Conservation (phyloP, 2,888 invertebrate species). For the Nudaria mundana region DNA sequence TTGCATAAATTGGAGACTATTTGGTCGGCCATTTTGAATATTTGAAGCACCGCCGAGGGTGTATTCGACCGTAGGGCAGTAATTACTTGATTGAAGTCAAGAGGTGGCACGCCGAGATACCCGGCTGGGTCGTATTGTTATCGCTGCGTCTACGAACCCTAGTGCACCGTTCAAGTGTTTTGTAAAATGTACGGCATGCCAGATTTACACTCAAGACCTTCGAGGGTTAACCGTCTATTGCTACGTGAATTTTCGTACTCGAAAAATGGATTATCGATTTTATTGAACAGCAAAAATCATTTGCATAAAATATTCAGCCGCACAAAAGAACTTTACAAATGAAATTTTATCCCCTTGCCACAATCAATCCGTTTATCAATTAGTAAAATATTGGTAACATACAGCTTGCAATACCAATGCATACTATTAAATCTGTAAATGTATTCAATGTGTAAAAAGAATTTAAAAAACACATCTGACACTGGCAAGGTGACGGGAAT, state of each 20-base stretch:
- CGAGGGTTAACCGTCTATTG: constrained; percentile 68
- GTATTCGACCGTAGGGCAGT: constrained; percentile 76
- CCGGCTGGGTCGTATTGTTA: constrained; percentile 61
- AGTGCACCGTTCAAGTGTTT: constrained; percentile 53
- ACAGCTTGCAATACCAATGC: constrained; percentile 62
- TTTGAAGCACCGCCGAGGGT: constrained; percentile 62
- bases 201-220: constrained; percentile 68
- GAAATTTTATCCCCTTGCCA: constrained; percentile 40
- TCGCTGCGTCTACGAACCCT: constrained; percentile 47
- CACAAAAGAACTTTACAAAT: constrained; percentile 35
- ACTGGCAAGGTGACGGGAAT: constrained; percentile 73
- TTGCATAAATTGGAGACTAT: constrained; percentile 57
- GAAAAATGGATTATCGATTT: constrained; percentile 8
- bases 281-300: constrained; percentile 17
- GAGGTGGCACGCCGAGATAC: constrained; percentile 76
- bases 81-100: constrained; percentile 81
- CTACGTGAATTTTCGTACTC: constrained; percentile 14
- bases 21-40: constrained; percentile 75
- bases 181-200: constrained; percentile 60
- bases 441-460: constrained; percentile 49
- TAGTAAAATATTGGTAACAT: constrained; percentile 49
- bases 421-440: constrained; percentile 60
- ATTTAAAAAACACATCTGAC: constrained; percentile 60
- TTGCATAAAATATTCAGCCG: constrained; percentile 28
- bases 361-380: constrained; percentile 55